Evolutionary conservation across 2,888 invertebrate species (phyloP), one percentile per base, ranked within the genome.

Genomic region (Ectropis crepuscularia): DNA sequence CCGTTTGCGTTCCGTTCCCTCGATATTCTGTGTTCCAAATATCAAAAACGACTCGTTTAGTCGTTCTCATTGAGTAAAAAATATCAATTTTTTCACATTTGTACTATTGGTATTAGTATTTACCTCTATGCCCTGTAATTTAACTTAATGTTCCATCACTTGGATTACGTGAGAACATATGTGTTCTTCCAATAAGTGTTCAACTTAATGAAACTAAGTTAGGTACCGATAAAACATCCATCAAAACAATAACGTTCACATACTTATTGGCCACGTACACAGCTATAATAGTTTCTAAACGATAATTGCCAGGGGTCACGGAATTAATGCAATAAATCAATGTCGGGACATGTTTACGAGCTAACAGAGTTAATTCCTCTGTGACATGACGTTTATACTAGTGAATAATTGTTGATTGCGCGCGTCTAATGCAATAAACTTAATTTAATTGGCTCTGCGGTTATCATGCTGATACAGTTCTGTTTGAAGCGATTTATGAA

Each of bases 381-480:
- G 82, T 87, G 89, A 90, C 90, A 87, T 90, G 90, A 90, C 90
- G 90, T 86, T 90, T 90, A 90, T 90, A 89, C 88, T 88, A 87
- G 83, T 91, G 90, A 90, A 87, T 89, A 90, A 90, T 90, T 87
- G 92, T 90, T 87, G 86, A 87, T 86, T 87, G 87, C 78, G 74
- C 51, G 53, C 61, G 62, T 63, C 71, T 71, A 71, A 70, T 66
- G 71, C 68, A 74, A 78, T 80, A 77, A 77, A 76, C 75, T 71
- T 75, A 71, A 76, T 75, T 71, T 73, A 72, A 70, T 72, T 69
- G 66, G 60, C 63, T 48, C 63, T 62, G 66, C 11, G 59, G 68
- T 64, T 66, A 68, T 71, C 69, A 67, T 41, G 12, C 57, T 57
- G 60, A 45, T 61, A 57, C 64, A 65, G 43, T 57, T 43, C 39